Conservation (phyloP, 2,113 vertebrate species). For the Scalopus aquaticus region DNA sequence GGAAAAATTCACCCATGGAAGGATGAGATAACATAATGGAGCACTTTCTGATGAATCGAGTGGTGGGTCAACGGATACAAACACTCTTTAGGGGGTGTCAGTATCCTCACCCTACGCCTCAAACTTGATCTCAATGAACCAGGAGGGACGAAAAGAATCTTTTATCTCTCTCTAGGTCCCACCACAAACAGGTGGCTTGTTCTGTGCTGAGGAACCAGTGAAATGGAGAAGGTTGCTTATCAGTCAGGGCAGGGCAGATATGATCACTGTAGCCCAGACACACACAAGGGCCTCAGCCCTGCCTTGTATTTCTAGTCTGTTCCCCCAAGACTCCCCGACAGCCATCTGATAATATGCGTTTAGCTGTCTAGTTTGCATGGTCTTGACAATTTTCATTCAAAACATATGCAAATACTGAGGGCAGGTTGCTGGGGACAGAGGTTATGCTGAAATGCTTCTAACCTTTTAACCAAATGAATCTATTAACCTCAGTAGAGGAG, state of each 20-base stretch:
- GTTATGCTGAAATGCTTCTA: conserved; percentile 79
- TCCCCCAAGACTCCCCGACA: conserved; percentile 72
- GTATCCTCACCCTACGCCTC: not conserved
- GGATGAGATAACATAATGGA: too few relatives aligned
- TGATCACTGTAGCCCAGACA: not conserved
- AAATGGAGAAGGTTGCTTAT: conserved; percentile 70
- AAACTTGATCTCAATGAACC: not conserved
- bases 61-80: fast-evolving
- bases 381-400: conserved; percentile 85
- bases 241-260: not conserved
- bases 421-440: conserved; percentile 79
- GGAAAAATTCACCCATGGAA: not conserved
- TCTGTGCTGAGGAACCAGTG: not conserved
- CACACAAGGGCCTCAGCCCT: not conserved
- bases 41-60: too few relatives aligned
- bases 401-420: conserved; percentile 87
- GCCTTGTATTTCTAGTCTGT: conserved; percentile 37
- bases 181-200: conserved; percentile 44
- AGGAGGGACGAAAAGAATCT: not conserved
- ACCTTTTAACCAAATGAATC: conserved; percentile 83
- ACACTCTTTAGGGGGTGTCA: not conserved
- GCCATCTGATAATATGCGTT: conserved; percentile 80
- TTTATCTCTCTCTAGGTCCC: conserved; percentile 10
- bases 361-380: conserved; percentile 87
- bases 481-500: conserved; percentile 72